Evolutionary conservation across 2,113 vertebrate species (phyloP).

Genomic region (Butorides virescens): DNA sequence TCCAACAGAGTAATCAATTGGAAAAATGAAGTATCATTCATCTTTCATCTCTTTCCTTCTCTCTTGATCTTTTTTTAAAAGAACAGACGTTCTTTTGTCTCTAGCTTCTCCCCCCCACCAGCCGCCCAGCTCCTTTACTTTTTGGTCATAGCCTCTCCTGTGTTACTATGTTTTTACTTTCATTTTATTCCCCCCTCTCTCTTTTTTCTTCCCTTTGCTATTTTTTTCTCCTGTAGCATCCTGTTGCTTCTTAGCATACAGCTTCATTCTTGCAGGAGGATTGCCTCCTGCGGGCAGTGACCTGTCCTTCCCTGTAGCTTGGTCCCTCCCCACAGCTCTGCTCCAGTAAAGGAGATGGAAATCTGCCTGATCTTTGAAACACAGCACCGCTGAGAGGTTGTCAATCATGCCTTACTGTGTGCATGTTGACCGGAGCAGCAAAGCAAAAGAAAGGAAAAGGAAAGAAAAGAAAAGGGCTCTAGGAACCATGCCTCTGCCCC

Average conservation of each 20-base stretch:
- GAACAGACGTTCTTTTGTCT: neutral
- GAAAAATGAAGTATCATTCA: neutral
- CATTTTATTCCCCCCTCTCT: neutral
- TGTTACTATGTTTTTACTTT: neutral
- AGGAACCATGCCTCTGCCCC: neutral
- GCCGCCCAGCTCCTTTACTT: neutral
- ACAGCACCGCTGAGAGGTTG: neutral
- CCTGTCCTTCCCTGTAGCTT: neutral
- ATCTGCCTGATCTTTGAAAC: neutral
- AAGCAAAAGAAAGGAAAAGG: neutral
- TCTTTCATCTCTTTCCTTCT: neutral
- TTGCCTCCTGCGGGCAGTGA: neutral
- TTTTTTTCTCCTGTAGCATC: neutral
- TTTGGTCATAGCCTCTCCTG: neutral
- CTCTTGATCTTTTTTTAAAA: neutral
- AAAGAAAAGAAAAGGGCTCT: neutral
- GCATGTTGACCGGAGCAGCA: neutral
- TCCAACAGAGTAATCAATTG: neutral
- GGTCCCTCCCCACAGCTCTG: neutral
- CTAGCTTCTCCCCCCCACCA: neutral
- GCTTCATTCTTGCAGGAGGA: neutral
- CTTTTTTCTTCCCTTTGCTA: neutral
- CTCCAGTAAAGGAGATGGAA: neutral
- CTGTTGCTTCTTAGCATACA: neutral
- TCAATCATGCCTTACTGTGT: neutral